Conservation (phyloP, 2,797 vertebrate species). For the Ctenopoma kingsleyae region DNA sequence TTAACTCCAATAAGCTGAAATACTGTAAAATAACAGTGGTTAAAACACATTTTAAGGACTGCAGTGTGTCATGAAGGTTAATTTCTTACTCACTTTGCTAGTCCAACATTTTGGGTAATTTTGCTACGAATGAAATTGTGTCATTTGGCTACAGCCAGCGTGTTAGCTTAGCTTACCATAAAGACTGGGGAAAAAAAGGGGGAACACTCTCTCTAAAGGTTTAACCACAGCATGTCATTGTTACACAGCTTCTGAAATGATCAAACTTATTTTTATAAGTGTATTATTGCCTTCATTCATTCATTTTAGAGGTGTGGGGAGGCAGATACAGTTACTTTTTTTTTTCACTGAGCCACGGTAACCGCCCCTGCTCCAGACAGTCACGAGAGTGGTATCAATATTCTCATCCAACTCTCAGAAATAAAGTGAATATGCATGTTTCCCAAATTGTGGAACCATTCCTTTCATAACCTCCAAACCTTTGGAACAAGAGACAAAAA, state of each 20-base stretch:
- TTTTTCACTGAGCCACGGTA: not conserved
- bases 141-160: not conserved
- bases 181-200: not conserved
- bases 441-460: not conserved
- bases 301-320: no score
- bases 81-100: not conserved
- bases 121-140: not conserved
- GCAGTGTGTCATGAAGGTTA: not conserved
- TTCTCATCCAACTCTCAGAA: not conserved
- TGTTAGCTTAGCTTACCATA: constrained; percentile 4
- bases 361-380: not conserved
- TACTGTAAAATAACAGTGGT: not conserved
- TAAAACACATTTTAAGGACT: not conserved
- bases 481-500: constrained; percentile 15
- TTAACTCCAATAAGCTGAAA: not conserved
- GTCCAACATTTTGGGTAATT: not conserved
- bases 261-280: no score
- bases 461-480: constrained; percentile 23
- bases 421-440: not conserved
- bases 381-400: not conserved
- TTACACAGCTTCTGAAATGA: no score
- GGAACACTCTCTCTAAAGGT: not conserved
- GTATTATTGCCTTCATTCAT: no score
- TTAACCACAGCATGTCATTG: not conserved
- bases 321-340: not conserved